These are phyloP conservation scores for Aplodontia rufa DNA, from an alignment of 2,113 vertebrate species.

Conservation along the genomic window DNA sequence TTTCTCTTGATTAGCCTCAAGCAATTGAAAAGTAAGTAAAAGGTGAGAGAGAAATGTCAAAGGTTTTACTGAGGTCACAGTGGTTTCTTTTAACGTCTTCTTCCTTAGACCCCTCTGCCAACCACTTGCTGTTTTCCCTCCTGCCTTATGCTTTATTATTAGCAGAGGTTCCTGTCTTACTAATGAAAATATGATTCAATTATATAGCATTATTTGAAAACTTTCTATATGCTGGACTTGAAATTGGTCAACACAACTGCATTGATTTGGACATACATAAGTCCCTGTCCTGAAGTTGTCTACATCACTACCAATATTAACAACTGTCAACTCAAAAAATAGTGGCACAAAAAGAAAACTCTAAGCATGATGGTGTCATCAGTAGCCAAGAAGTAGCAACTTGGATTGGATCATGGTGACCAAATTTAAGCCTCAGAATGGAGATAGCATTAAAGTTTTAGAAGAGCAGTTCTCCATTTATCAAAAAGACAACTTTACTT, in stretches of 20 bases:
- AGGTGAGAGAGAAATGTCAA: not conserved
- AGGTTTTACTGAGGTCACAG: not conserved
- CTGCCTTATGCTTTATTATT: not conserved
- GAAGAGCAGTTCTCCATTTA: not conserved
- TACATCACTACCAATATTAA: not conserved
- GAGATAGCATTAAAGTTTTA: not conserved
- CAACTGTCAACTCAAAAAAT: not conserved
- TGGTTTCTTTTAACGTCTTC: not conserved
- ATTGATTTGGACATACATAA: not conserved
- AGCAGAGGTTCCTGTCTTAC: not conserved
- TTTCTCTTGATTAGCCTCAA: conserved; percentile 31
- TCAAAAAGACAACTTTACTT: not conserved
- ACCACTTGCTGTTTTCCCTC: not conserved
- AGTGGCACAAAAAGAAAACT: not conserved
- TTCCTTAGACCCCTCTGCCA: not conserved
- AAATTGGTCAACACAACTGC: not conserved
- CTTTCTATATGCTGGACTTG: not conserved
- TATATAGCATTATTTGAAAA: not conserved
- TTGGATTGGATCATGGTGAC: not conserved
- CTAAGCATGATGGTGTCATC: too few relatives aligned
- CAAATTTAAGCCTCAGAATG: not conserved
- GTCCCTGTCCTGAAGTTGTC: not conserved
- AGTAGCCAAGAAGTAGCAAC: not conserved
- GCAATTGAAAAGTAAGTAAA: not conserved
- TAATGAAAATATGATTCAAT: not conserved